phyloP scores from a whole-genome alignment of 2,113 vertebrate genomes.

The Paramormyrops kingsleyae region DNA sequence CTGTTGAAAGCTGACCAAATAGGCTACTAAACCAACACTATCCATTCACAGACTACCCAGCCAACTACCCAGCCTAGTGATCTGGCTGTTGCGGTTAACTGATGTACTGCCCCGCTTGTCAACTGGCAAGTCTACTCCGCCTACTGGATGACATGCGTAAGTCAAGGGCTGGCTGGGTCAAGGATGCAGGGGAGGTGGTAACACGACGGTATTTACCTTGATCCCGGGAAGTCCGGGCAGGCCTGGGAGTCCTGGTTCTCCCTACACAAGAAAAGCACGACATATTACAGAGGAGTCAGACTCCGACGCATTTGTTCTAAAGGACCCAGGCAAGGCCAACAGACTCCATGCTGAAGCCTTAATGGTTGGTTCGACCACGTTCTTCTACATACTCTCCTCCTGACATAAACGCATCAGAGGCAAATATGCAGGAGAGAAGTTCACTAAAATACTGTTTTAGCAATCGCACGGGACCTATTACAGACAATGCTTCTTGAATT shows the following conservation, averaged over 20 bases:
- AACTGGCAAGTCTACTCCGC: not conserved
- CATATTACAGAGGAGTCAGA: constrained; percentile 75
- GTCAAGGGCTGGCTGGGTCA: not conserved
- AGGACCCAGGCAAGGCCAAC: not conserved
- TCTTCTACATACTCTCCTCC: not conserved
- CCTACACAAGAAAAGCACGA: constrained; percentile 91
- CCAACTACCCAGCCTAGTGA: not conserved
- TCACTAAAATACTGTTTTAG: not conserved
- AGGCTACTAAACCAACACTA: not conserved
- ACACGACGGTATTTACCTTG: constrained; percentile 82
- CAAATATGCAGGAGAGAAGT: not conserved
- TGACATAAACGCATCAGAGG: not conserved
- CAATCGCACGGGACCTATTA: not conserved
- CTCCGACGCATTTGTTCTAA: constrained; percentile 18
- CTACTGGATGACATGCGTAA: not conserved
- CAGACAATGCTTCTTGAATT: not conserved
- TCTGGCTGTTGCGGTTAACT: not conserved
- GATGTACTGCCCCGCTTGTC: not conserved
- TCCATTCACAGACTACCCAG: not conserved
- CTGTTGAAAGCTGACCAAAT: not conserved
- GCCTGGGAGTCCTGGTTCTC: constrained; percentile 99
- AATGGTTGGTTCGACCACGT: not conserved
- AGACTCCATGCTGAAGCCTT: not conserved
- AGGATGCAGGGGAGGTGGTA: not conserved
- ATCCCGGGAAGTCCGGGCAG: constrained; percentile 99